Evolutionary conservation across 2,797 vertebrate species (phyloP), one percentile per base, ranked within the genome.

Genomic region (Mastacembelus armatus): DNA sequence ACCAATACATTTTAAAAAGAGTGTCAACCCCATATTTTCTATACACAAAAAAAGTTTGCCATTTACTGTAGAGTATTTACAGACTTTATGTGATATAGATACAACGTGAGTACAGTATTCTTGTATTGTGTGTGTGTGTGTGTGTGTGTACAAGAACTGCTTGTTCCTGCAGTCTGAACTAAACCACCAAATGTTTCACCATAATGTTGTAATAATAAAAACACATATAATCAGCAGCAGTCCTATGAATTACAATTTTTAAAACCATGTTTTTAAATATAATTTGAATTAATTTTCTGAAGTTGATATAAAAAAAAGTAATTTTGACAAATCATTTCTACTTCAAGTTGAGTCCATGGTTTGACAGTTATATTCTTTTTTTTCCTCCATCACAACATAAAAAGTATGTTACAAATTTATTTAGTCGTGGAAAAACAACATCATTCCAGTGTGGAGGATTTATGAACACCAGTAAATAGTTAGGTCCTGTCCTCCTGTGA

Each of bases 401-500:
- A 54, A 38, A 32, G 2, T 5, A 12, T 10, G 52, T 54, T 44
- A 48, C 16, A 29, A 43, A 62, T 27, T 27, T 56, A 49, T 15
- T 32, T 21, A 15, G 26, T 4, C 3, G 5, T 39, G 2, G 19
- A 22, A 40, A 54, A 52, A 54, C 5, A 10, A 30, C 10, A 50
- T 49, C 27, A 36, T 21, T 50, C 7, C 8, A 32, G 12, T 12
- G 10, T 24, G 26, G 35, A 18, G 47, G 44, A 80, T 80, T 71
- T 67, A 65, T 54, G 69, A 70, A 77, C 67, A 80, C 59, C 60
- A 77, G 78, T 78, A 56, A 78, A 76, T 69, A 70, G 64, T 85
- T 72, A 80, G 78, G 52, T 43, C 77, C 77, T 61, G 74, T 65
- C 61, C 49, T 83, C 80, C 69, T 84, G 86, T 80, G 78, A 84